phyloP scores from a whole-genome alignment of 1,140 invertebrate species.

The Euwallacea similis region DNA sequence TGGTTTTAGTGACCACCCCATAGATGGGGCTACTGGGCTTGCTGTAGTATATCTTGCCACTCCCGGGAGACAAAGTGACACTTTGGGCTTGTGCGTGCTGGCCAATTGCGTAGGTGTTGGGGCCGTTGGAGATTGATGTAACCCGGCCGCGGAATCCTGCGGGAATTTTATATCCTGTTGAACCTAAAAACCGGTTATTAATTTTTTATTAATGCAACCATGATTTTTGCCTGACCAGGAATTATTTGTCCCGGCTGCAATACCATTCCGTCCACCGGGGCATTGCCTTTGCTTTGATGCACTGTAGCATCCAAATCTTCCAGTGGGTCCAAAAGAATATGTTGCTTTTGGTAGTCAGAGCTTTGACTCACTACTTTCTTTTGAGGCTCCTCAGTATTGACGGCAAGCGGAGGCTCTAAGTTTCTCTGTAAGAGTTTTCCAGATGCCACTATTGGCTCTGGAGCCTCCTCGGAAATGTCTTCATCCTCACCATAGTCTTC shows the following conservation, averaged over 20 bases:
- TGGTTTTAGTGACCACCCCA: conserved; percentile 52
- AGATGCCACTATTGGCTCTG: conserved; percentile 9
- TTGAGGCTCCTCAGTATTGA: neutral
- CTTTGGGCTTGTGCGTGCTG: conserved; percentile 67
- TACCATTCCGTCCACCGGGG: conserved; percentile 55
- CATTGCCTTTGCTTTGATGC: conserved; percentile 55
- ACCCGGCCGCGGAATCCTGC: conserved; percentile 68
- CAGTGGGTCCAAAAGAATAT: conserved; percentile 59
- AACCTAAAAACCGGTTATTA: conserved; percentile 36
- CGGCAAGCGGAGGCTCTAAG: conserved; percentile 2
- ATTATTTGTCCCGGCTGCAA: conserved; percentile 65
- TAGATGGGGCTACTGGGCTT: conserved; percentile 48
- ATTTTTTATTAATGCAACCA: neutral
- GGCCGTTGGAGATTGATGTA: conserved; percentile 61
- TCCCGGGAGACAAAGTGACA: conserved; percentile 61
- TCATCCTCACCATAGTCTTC: conserved; percentile 52
- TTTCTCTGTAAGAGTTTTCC: conserved; percentile 41
- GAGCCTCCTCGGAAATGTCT: conserved; percentile 3
- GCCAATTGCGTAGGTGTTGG: conserved; percentile 60
- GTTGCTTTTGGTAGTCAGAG: conserved; percentile 54
- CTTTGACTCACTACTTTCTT: conserved; percentile 24
- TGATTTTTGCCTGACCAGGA: conserved; percentile 53
- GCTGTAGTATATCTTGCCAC: conserved; percentile 57
- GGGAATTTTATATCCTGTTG: conserved; percentile 66
- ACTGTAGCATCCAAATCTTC: conserved; percentile 58